Evolutionary conservation across 2,797 vertebrate species (phyloP).

Genomic region (Morelia viridis): DNA sequence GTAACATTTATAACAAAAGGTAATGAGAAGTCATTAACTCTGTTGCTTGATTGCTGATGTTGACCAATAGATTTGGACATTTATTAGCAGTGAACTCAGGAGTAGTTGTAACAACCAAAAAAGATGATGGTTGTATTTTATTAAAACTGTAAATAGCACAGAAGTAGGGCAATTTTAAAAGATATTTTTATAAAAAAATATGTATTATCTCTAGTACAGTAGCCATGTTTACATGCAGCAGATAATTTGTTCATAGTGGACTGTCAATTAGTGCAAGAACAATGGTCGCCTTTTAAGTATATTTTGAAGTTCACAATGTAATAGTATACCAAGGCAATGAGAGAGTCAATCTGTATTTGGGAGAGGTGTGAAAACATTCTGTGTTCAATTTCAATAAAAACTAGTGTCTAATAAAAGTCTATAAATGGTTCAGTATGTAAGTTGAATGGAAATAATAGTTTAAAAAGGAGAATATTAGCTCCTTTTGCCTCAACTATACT

Average conservation of each 20-base stretch:
- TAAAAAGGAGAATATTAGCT: neutral
- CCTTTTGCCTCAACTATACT: constrained; percentile 14
- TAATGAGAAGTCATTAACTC: constrained; percentile 54
- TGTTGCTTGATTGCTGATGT: constrained; percentile 49
- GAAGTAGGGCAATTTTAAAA: constrained; percentile 78
- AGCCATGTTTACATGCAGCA: constrained; percentile 85
- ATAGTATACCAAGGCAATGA: constrained; percentile 66
- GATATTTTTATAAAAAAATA: constrained; percentile 80
- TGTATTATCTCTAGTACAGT: constrained; percentile 78
- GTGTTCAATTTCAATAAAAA: constrained; percentile 10
- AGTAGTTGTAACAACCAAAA: constrained; percentile 71
- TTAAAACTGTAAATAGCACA: constrained; percentile 80
- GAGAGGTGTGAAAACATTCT: neutral
- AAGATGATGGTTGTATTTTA: constrained; percentile 77
- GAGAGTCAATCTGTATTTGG: neutral
- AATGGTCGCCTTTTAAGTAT: constrained; percentile 71
- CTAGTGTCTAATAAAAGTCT: neutral
- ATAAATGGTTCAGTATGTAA: neutral
- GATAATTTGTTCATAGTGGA: constrained; percentile 81
- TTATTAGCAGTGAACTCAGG: constrained; percentile 78
- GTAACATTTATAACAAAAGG: constrained; percentile 39
- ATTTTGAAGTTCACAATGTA: constrained; percentile 72
- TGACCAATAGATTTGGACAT: constrained; percentile 74
- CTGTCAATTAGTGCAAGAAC: constrained; percentile 78
- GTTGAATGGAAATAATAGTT: neutral